Conservation (phyloP, 2,888 invertebrate species). For the Stomorhina lunata region DNA sequence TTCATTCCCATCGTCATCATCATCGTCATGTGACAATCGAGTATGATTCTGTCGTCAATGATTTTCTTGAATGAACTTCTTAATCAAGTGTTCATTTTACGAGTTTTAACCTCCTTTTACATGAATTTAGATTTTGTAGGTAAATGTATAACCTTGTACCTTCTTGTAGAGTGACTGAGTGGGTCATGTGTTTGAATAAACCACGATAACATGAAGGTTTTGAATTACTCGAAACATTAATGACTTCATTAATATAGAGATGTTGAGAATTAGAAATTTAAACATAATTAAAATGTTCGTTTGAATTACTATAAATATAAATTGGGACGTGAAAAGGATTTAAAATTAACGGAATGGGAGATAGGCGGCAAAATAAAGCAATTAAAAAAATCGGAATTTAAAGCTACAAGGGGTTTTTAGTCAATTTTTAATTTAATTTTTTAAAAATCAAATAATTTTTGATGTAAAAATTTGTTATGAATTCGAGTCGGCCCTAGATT, state of each 20-base stretch:
- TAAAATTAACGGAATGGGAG: too few relatives aligned
- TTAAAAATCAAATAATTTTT: too few relatives aligned
- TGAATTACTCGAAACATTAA: background rate
- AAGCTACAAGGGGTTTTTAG: too few relatives aligned
- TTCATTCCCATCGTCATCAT: too few relatives aligned
- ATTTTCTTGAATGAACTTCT: conserved; percentile 15
- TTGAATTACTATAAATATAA: background rate
- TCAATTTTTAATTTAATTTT: too few relatives aligned
- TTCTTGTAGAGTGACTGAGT: background rate
- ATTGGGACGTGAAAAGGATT: too few relatives aligned
- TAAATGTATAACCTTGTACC: background rate
- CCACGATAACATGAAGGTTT: background rate
- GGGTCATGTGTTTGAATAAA: background rate
- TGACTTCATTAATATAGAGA: background rate
- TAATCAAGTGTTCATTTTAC: conserved; percentile 24
- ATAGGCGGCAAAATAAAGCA: too few relatives aligned
- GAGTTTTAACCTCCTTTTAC: background rate
- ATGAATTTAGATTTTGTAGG: too few relatives aligned
- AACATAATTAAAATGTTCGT: background rate
- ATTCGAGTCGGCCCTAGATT: too few relatives aligned
- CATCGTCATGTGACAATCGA: background rate
- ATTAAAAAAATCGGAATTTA: too few relatives aligned
- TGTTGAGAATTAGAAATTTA: background rate
- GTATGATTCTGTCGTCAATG: background rate
- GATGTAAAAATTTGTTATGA: too few relatives aligned